Conservation (phyloP, 2,113 vertebrate species). For the Chitala chitala region DNA sequence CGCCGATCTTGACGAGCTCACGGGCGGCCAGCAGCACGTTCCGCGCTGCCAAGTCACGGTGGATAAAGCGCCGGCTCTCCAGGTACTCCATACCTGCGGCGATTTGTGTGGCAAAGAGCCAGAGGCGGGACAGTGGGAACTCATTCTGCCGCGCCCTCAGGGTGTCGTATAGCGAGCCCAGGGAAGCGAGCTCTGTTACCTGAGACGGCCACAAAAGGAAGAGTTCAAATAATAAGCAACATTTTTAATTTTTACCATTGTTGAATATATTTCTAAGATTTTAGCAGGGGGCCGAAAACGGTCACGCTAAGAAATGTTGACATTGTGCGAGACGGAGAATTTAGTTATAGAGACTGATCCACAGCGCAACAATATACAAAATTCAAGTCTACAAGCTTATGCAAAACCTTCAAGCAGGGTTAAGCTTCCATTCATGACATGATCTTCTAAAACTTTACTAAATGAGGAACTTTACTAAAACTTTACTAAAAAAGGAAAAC, state of each 20-base stretch:
- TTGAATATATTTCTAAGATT: too few species aligned
- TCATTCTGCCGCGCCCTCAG: slow-evolving; percentile 58
- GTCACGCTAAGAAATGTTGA: neutral
- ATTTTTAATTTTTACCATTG: too few species aligned
- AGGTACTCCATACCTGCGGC: slow-evolving; percentile 77
- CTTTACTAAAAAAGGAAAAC: too few species aligned
- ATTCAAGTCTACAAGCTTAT: too few species aligned
- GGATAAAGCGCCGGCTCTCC: slow-evolving; percentile 70
- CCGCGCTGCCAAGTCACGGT: slow-evolving; percentile 77
- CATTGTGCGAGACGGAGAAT: neutral
- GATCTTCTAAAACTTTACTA: too few species aligned
- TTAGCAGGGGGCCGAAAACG: too few species aligned
- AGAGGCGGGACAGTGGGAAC: slow-evolving; percentile 68
- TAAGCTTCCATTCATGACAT: too few species aligned
- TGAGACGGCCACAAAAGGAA: slow-evolving; percentile 32
- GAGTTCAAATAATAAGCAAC: neutral
- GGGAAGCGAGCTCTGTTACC: slow-evolving; percentile 76
- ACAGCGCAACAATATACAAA: too few species aligned
- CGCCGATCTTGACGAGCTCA: slow-evolving; percentile 74
- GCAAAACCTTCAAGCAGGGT: too few species aligned
- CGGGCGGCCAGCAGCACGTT: slow-evolving; percentile 72
- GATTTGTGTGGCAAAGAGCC: slow-evolving; percentile 75
- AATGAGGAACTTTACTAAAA: too few species aligned
- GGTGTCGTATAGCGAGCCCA: slow-evolving; percentile 73
- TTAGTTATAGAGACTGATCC: neutral